Evolutionary conservation across 2,113 vertebrate species (phyloP).

Genomic region (Calidris pygmaea): DNA sequence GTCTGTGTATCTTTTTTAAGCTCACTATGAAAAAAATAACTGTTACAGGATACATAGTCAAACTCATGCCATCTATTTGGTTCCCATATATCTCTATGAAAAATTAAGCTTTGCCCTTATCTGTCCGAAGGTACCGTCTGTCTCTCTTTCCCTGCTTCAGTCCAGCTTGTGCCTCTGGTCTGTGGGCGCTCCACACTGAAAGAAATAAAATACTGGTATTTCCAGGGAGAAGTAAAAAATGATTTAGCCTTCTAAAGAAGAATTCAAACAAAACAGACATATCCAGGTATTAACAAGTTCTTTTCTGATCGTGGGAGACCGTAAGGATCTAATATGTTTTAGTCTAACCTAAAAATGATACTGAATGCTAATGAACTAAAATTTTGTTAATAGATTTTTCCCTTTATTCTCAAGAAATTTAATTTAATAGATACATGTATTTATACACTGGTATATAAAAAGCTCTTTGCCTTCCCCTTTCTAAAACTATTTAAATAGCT

Average conservation of each 20-base stretch:
- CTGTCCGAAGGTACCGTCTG: background rate
- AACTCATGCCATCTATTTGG: background rate
- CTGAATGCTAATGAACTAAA: background rate
- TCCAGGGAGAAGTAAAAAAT: background rate
- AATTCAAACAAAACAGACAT: background rate
- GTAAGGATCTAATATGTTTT: background rate
- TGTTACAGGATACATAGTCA: background rate
- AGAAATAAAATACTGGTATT: background rate
- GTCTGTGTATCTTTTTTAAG: background rate
- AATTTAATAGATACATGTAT: background rate
- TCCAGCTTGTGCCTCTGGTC: background rate
- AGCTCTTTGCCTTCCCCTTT: background rate
- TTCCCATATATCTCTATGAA: background rate
- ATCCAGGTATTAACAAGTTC: background rate
- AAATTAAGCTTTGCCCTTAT: background rate
- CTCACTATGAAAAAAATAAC: background rate
- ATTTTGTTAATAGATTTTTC: background rate
- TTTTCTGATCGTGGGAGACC: background rate
- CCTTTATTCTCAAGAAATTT: background rate
- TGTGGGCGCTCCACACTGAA: background rate
- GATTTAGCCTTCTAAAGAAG: background rate
- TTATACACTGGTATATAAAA: background rate
- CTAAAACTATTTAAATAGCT: conserved; percentile 13
- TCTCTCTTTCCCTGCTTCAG: background rate
- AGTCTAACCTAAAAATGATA: background rate